phyloP scores from a whole-genome alignment of 64 coral and sea anemone genomes.

The Montipora cactus region DNA sequence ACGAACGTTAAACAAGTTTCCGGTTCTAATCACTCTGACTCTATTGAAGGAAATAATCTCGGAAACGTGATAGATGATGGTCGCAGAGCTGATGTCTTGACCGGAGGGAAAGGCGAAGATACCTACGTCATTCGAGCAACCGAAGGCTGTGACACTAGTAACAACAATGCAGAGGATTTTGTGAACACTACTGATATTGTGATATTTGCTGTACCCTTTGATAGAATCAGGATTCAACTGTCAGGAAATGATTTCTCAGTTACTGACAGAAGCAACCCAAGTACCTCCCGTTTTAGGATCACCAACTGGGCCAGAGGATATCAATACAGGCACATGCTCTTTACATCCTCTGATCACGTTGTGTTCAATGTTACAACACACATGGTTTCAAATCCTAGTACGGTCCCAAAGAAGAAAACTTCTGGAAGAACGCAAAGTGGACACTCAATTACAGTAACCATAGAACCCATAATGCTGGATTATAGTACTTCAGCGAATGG shows the following conservation, averaged over 20 bases:
- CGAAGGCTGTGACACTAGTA: constrained; percentile 24
- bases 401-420: too few species aligned
- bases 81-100: neutral
- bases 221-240: neutral
- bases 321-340: constrained; percentile 9
- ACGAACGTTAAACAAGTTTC: constrained; percentile 13
- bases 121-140: constrained; percentile 59
- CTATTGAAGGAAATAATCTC: constrained; percentile 36
- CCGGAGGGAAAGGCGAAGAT: constrained; percentile 50
- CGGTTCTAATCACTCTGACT: neutral
- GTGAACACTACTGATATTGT: constrained; percentile 44
- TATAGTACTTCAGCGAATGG: neutral
- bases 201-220: constrained; percentile 32
- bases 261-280: neutral
- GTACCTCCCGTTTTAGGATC: constrained; percentile 1
- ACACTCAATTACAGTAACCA: neutral
- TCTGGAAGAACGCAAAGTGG: too few species aligned
- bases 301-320: constrained; percentile 29
- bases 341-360: constrained; percentile 35
- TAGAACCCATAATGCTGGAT: constrained; percentile 55
- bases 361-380: constrained; percentile 19
- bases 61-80: constrained; percentile 46
- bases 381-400: too few species aligned
- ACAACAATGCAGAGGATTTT: constrained; percentile 51
- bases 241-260: neutral